Evolutionary conservation across 1,140 invertebrate genomes (phyloP).

Genomic region (Apolygus lucorum): DNA sequence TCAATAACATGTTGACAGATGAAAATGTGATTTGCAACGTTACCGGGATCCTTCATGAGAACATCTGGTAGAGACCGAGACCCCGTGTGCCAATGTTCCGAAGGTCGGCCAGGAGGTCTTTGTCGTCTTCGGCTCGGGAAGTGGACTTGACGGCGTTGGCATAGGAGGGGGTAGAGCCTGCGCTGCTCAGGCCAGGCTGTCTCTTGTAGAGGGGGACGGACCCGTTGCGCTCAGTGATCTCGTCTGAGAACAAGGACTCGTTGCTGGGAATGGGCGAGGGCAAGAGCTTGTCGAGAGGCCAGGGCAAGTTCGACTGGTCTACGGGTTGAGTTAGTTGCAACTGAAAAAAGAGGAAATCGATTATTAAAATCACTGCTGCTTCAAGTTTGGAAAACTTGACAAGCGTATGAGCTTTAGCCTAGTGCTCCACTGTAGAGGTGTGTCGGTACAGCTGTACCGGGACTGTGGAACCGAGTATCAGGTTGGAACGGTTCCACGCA

Average conservation of each 20-base stretch:
- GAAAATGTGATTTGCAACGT: too few species aligned
- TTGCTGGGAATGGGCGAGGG: neutral
- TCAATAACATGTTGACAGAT: too few species aligned
- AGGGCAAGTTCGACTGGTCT: neutral
- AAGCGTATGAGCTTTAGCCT: too few species aligned
- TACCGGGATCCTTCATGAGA: too few species aligned
- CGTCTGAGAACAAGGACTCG: neutral
- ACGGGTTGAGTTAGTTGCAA: neutral
- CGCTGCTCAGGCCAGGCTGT: neutral
- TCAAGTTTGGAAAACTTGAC: too few species aligned
- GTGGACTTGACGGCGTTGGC: constrained; percentile 9
- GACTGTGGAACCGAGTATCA: too few species aligned
- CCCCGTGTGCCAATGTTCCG: neutral
- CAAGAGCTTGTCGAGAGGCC: neutral
- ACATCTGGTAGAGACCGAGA: constrained; percentile 8
- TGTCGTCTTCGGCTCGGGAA: neutral
- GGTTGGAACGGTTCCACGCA: too few species aligned
- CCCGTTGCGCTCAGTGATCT: neutral
- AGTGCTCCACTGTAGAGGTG: too few species aligned
- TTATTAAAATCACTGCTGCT: too few species aligned
- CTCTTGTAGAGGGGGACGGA: constrained; percentile 5
- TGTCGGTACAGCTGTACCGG: too few species aligned
- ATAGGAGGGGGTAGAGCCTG: neutral
- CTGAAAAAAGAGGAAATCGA: neutral
- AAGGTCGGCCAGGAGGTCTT: constrained; percentile 3